Conservation (phyloP, 2,888 invertebrate genomes). For the Cheilosia vernalis region DNA sequence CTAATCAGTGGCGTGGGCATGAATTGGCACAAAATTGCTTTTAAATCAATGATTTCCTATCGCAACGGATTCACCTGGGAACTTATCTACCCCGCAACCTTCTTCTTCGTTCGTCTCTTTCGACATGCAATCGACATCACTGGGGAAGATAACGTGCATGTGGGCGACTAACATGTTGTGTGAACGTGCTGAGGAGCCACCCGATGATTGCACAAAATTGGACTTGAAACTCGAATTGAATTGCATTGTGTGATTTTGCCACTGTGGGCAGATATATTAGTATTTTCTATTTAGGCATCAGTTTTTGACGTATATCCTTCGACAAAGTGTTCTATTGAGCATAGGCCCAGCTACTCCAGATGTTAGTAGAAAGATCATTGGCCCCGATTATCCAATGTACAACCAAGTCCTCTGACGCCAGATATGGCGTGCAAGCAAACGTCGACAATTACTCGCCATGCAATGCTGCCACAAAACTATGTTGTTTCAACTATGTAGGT, state of each 20-base stretch:
- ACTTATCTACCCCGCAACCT: constrained; percentile 1
- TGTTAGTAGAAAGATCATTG: constrained; percentile 18
- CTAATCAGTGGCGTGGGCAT: constrained; percentile 75
- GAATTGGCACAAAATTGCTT: constrained; percentile 76
- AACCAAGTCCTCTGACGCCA: constrained; percentile 13
- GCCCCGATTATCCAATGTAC: constrained; percentile 14
- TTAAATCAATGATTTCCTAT: constrained; percentile 75
- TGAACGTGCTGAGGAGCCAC: neutral
- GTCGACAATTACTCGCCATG: constrained; percentile 64
- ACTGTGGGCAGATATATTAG: neutral
- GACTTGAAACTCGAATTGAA: constrained; percentile 40
- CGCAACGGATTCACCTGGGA: constrained; percentile 60
- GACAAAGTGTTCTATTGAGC: neutral
- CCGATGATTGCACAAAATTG: constrained; percentile 30
- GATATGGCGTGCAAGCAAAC: constrained; percentile 55
- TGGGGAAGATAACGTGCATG: constrained; percentile 34
- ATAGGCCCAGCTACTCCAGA: neutral
- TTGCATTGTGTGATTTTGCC: constrained; percentile 8
- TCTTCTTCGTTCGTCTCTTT: neutral
- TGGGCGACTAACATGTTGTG: constrained; percentile 6
- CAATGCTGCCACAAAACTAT: constrained; percentile 62
- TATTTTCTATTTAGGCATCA: neutral
- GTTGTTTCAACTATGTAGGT: constrained; percentile 47
- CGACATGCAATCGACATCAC: constrained; percentile 58
- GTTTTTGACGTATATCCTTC: neutral